These are phyloP conservation scores for Nasonia giraulti DNA, from an alignment of 1,140 invertebrate species.

Conservation along the genomic window DNA sequence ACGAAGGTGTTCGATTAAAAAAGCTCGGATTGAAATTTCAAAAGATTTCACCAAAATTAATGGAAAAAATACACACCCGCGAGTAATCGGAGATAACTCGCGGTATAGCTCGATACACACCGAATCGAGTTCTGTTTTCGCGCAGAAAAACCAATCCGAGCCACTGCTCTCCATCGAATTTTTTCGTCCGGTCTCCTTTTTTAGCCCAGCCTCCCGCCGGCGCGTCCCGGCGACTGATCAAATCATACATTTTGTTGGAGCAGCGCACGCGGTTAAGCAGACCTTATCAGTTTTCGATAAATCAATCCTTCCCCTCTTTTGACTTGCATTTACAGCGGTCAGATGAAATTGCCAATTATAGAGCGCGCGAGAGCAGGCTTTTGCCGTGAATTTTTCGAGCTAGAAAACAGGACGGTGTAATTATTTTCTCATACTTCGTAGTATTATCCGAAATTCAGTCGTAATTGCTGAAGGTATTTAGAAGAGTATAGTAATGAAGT, in stretches of 20 bases:
- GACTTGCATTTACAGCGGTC: background rate
- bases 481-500: background rate
- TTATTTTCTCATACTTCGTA: background rate
- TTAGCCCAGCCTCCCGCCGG: background rate
- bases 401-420: background rate
- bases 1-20: too few species aligned
- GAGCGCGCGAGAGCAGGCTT: background rate
- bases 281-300: constrained; percentile 25
- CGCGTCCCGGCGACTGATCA: background rate
- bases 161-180: background rate
- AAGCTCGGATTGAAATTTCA: too few species aligned
- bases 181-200: background rate
- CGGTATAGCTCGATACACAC: too few species aligned
- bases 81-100: too few species aligned
- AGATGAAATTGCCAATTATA: constrained; percentile 27
- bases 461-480: background rate
- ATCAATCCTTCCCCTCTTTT: constrained; percentile 13
- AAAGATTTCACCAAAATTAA: background rate
- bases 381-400: background rate
- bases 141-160: background rate
- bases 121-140: background rate
- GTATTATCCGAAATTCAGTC: background rate
- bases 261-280: background rate
- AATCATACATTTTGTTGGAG: background rate
- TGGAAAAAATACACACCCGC: background rate